Evolutionary conservation across 1,140 invertebrate genomes (phyloP), one percentile per base, ranked within the genome.

Genomic region (Leptinotarsa lineolata): DNA sequence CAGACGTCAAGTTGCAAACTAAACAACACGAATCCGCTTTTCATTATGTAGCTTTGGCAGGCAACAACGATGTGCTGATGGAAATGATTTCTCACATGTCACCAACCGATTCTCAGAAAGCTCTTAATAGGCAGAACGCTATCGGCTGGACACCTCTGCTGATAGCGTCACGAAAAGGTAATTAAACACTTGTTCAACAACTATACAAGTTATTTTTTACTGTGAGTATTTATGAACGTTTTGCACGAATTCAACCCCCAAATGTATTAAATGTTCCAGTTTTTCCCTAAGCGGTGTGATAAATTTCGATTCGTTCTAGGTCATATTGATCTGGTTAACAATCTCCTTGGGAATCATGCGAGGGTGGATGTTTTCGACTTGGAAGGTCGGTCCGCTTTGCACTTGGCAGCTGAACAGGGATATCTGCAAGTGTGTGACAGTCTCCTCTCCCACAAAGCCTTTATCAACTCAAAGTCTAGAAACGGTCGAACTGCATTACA

Each of bases 361-460:
- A 91, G 98, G 82, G 98, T 99, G 8, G 98, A 99, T 85, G 97
- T 99, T 0, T 99, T 99, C 85, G 98, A 99, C 84, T 92, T 93
- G 75, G 97, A 98, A 85, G 97, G 97, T 13, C 89, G 97, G 79
- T 97, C 96, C 0, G 96, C 96, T 0, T 87, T 99, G 58, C 98
- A 99, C 85, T 86, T 99, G 72, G 97, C 97, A 0, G 96, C 96
- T 1, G 96, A 99, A 82, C 92, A 93, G 79, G 97, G 97, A 0
- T 98, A 95, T 82, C 85, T 93, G 59, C 90, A 96, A 85, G 95
- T 99, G 0, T 97, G 96, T 81, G 96, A 99, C 84, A 93, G 96
- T 13, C 85, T 99, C n/a, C 86, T 99, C 18, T 92, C 94, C 68
- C 94, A 97, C 85, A 99, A 99, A 86, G 98, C 98, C 0, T 99